A percentile compares a stretch with the other conserved stretches of the same genome.
These are phyloP conservation scores for Drosophila tani DNA, from an alignment of 1,140 invertebrate genomes.

Conservation along the genomic window DNA sequence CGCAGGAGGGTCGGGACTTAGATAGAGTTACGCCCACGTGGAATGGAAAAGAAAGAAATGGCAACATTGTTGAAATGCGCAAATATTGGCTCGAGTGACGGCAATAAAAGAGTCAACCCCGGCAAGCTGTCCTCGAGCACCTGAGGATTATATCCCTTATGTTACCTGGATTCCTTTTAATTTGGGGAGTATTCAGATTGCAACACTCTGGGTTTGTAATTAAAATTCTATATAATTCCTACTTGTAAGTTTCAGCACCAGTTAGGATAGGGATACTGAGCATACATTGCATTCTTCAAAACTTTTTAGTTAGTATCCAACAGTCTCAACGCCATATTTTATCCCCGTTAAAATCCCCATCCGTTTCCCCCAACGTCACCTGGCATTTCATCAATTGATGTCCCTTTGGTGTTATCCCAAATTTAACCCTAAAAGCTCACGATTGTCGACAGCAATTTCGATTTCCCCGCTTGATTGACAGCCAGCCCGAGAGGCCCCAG, in stretches of 20 bases:
- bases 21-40: slow-evolving; percentile 47
- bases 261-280: too few relatives aligned
- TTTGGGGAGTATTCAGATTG: background rate
- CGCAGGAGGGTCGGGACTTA: slow-evolving; percentile 10
- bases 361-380: slow-evolving; percentile 12
- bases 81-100: slow-evolving; percentile 81
- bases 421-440: slow-evolving; percentile 69
- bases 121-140: slow-evolving; percentile 32
- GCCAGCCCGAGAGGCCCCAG: background rate
- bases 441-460: slow-evolving; percentile 71
- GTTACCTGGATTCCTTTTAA: background rate
- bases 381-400: slow-evolving; percentile 42
- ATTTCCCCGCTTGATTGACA: slow-evolving; percentile 66
- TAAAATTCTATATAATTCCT: background rate
- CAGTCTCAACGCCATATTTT: background rate
- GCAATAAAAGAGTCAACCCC: slow-evolving; percentile 72
- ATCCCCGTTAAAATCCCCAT: background rate
- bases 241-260: too few relatives aligned
- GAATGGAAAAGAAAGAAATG: slow-evolving; percentile 37
- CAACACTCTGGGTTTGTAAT: background rate
- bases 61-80: slow-evolving; percentile 80
- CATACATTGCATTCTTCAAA: too few relatives aligned
- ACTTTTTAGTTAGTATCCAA: background rate
- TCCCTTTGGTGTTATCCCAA: slow-evolving; percentile 53
- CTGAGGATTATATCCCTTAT: slow-evolving; percentile 16